phyloP scores from a whole-genome alignment of 2,888 invertebrate species.

The Eledone cirrhosa region DNA sequence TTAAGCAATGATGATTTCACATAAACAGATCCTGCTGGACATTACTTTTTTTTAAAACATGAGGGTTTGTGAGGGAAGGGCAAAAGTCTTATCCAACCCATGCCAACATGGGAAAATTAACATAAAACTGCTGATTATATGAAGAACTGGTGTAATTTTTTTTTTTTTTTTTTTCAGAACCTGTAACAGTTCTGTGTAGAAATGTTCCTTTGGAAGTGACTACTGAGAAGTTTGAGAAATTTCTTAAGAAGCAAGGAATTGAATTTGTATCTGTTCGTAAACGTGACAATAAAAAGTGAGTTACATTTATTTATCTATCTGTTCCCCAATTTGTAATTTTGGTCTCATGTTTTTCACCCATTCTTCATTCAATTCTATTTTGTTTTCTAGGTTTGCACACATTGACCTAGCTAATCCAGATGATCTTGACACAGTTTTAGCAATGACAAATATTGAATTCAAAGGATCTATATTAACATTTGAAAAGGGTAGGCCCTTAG shows the following conservation, averaged over 20 bases:
- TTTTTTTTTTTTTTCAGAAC: not conserved
- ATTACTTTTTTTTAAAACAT: too few species aligned
- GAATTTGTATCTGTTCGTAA: not conserved
- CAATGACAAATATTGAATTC: not conserved
- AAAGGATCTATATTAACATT: not conserved
- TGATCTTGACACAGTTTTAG: not conserved
- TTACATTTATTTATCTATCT: not conserved
- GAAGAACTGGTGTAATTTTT: too few species aligned
- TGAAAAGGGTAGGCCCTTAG: not conserved
- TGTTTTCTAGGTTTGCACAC: constrained; percentile 2
- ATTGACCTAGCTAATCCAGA: not conserved
- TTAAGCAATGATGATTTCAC: too few species aligned
- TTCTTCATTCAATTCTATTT: not conserved
- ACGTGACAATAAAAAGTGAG: constrained; percentile 11
- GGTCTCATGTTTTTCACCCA: not conserved
- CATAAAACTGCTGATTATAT: too few species aligned
- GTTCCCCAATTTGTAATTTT: not conserved
- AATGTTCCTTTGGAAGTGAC: not conserved
- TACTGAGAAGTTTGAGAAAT: not conserved
- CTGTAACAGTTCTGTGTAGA: not conserved
- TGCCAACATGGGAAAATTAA: too few species aligned
- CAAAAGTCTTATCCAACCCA: too few species aligned
- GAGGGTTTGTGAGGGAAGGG: too few species aligned
- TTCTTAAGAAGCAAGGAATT: not conserved
- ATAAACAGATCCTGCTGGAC: too few species aligned